Evolutionary conservation across 1,140 invertebrate species (phyloP).

Genomic region (Drosophila baimaii): DNA sequence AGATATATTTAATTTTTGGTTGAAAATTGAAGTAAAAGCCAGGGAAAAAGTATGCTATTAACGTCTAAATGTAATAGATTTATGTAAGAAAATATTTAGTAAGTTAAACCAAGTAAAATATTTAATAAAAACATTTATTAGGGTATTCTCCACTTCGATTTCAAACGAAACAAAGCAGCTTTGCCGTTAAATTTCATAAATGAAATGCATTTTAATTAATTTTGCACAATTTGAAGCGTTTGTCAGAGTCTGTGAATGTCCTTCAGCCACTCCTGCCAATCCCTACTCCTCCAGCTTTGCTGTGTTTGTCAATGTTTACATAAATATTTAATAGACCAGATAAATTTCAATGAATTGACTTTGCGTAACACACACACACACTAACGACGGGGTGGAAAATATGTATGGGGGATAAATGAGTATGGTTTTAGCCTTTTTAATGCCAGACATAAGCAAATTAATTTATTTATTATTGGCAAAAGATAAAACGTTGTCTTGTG

Average conservation of each 20-base stretch:
- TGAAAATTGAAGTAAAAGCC: not conserved
- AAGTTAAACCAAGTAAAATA: not conserved
- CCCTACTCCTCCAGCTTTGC: not conserved
- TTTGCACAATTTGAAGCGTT: constrained; percentile 61
- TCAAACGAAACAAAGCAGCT: not conserved
- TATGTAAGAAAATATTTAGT: not conserved
- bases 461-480: constrained; percentile 74
- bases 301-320: constrained; percentile 77
- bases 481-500: constrained; percentile 25
- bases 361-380: constrained; percentile 12
- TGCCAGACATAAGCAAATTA: constrained; percentile 71
- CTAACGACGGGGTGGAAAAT: not conserved
- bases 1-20: not conserved
- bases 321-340: constrained; percentile 80
- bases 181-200: constrained; percentile 68
- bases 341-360: constrained; percentile 76
- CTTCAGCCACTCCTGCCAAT: constrained; percentile 9
- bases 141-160: constrained; percentile 2
- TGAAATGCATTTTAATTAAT: constrained; percentile 81
- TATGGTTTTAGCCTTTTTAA: constrained; percentile 50
- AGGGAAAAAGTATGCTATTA: rapidly evolving
- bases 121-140: not conserved
- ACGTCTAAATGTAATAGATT: rapidly evolving
- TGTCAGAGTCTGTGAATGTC: constrained; percentile 37
- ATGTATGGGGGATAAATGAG: no score